phyloP scores from a whole-genome alignment of 2,797 vertebrate genomes.

The Vipera latastei region DNA sequence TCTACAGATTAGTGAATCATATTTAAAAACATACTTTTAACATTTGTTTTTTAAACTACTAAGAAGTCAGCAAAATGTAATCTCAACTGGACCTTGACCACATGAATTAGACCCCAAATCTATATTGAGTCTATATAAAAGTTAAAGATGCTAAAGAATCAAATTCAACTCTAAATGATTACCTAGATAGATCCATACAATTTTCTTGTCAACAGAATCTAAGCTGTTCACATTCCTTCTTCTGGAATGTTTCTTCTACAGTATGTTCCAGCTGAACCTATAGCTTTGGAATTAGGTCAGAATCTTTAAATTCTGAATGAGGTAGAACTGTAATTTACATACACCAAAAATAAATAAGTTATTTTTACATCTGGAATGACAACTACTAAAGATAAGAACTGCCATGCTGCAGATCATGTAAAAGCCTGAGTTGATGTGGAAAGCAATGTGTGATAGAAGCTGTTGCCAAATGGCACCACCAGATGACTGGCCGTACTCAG shows the following conservation, averaged over 20 bases:
- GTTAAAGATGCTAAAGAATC: neutral
- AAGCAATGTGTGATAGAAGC: neutral
- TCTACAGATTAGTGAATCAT: neutral
- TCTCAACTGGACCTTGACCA: neutral
- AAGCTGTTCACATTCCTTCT: neutral
- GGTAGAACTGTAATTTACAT: neutral
- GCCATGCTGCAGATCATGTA: neutral
- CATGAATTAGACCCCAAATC: neutral
- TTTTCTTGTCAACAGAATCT: neutral
- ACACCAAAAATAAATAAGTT: neutral
- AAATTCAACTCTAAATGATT: neutral
- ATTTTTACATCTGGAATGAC: neutral
- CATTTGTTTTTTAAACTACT: neutral
- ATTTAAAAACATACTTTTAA: neutral
- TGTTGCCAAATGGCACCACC: neutral
- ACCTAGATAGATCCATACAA: neutral
- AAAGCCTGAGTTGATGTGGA: neutral
- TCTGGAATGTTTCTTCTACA: neutral
- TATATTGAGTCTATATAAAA: neutral
- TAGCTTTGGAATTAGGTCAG: neutral
- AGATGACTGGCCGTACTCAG: too few species aligned
- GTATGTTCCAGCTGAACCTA: neutral
- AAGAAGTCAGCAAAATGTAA: neutral
- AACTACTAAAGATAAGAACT: neutral
- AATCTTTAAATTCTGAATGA: neutral